Conservation (phyloP, 1,140 invertebrate species). For the Megalonaias nervosa region DNA sequence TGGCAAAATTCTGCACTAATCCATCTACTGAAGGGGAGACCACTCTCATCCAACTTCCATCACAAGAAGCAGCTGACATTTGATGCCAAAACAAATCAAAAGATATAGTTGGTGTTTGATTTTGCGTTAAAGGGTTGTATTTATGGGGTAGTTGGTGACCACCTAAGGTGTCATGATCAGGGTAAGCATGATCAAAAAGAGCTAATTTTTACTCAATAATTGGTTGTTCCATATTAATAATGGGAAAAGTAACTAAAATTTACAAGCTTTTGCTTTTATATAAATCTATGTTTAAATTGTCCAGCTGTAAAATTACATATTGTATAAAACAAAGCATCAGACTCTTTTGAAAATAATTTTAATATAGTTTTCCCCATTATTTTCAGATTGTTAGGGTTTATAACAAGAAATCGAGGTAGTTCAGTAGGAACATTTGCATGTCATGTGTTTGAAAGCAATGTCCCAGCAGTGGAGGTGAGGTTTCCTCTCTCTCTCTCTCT, state of each 20-base stretch:
- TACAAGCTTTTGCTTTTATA: background rate
- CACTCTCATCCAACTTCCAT: too few relatives aligned
- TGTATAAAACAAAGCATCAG: background rate
- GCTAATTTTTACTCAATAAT: too few relatives aligned
- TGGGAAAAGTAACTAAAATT: background rate
- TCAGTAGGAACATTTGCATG: constrained; percentile 61
- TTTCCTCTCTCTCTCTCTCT: background rate
- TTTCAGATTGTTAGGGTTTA: constrained; percentile 69
- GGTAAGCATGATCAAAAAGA: too few relatives aligned
- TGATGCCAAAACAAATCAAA: too few relatives aligned
- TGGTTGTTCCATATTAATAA: background rate
- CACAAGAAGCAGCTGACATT: too few relatives aligned
- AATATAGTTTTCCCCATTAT: constrained; percentile 12
- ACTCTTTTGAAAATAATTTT: background rate
- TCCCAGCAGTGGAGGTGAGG: constrained; percentile 64
- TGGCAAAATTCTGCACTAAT: too few relatives aligned
- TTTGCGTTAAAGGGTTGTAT: too few relatives aligned
- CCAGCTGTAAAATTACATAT: background rate
- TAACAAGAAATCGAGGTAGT: constrained; percentile 58
- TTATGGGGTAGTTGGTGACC: too few relatives aligned
- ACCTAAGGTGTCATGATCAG: too few relatives aligned
- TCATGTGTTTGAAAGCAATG: constrained; percentile 69
- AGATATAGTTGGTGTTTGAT: too few relatives aligned
- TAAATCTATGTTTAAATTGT: background rate
- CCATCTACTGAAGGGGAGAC: too few relatives aligned